Evolutionary conservation across 2,888 invertebrate species (phyloP), one percentile per base, ranked within the genome.

Genomic region (Hetaerina titia): DNA sequence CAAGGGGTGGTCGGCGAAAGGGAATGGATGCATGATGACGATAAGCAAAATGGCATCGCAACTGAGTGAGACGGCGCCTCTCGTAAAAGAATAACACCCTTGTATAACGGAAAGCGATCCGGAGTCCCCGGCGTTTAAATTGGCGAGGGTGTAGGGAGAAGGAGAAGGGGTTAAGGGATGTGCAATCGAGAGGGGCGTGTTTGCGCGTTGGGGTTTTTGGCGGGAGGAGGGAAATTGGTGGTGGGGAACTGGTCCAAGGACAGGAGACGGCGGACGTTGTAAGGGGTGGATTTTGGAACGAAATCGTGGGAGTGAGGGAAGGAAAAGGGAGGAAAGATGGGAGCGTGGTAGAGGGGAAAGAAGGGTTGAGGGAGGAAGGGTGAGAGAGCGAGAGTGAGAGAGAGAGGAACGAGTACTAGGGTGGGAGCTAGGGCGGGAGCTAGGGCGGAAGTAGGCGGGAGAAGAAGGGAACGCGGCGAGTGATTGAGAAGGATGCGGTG

Each of bases 401-500:
- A n/a, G n/a, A n/a, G n/a, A n/a, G n/a, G n/a, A n/a, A n/a, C n/a
- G n/a, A n/a, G n/a, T n/a, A n/a, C n/a, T n/a, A n/a, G n/a, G n/a
- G n/a, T 4, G 45, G 45, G 45, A 2, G 4, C 45, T 45, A 45
- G 45, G 45, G 45, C 45, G 45, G 45, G 45, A 45, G 45, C 45
- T 45, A 45, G 45, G 45, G 45, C 45, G 45, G 45, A 69, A 69
- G 69, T 8, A 25, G 25, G 25, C 25, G 25, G 25, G 74, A 81
- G 81, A 69, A 60, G n/a, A 22, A 9, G 31, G 7, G 31, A 81
- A 81, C 81, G 31, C 31, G 81, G 81, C 81, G 22, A 81, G 81
- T 81, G 81, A 81, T 81, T 81, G 81, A 81, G 81, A 81, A 81
- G 25, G 25, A 25, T 31, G 81, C 81, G 81, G 25, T 81, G 81